Conservation (phyloP, 92 coral and sea anemone species). For the Hydrozoanthus gracilis region DNA sequence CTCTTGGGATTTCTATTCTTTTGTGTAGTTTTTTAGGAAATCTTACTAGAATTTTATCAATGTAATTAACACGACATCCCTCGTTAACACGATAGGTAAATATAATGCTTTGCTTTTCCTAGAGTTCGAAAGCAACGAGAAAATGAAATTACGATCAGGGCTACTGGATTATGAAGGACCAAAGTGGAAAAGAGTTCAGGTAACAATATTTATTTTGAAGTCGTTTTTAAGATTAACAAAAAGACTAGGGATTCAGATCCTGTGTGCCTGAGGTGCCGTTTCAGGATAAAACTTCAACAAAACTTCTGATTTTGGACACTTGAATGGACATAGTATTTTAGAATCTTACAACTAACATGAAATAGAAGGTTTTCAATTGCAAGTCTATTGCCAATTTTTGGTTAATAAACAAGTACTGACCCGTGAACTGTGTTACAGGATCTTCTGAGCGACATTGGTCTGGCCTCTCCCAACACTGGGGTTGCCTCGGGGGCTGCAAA, state of each 20-base stretch:
- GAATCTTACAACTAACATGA: too few species aligned
- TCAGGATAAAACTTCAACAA: too few species aligned
- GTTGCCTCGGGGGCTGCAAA: conserved; percentile 84
- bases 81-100: neutral
- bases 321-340: too few species aligned
- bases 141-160: conserved; percentile 3
- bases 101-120: neutral
- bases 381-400: too few species aligned
- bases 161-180: conserved; percentile 70
- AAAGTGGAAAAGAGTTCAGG: conserved; percentile 93
- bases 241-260: too few species aligned
- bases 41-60: neutral
- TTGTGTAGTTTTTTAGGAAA: too few species aligned
- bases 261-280: too few species aligned
- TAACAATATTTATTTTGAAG: neutral
- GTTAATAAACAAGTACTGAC: neutral
- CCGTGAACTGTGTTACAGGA: conserved; percentile 51
- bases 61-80: neutral
- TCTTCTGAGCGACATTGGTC: conserved; percentile 74
- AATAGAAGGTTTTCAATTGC: too few species aligned
- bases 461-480: conserved; percentile 67
- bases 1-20: too few species aligned
- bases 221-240: too few species aligned
- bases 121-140: conserved; percentile 51
- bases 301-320: too few species aligned